Conservation (phyloP, 1,140 invertebrate species). For the Listronotus bonariensis region DNA sequence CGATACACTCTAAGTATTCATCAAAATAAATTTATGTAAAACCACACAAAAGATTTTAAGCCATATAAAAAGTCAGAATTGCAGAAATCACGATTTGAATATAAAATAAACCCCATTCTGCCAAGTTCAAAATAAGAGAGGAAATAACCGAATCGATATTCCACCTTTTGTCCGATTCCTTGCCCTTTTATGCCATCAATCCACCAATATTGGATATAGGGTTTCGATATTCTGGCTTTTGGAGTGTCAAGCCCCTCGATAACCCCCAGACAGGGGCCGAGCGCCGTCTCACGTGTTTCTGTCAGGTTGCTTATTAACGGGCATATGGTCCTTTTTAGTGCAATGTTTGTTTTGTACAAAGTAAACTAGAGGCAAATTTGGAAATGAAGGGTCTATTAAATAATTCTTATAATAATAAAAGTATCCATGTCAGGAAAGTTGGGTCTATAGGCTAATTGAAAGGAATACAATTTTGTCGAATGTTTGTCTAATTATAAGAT, state of each 20-base stretch:
- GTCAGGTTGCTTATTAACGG: constrained; percentile 17
- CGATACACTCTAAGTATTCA: no score
- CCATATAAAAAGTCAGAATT: background rate
- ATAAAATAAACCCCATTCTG: background rate
- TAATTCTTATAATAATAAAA: no score
- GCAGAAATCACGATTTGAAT: background rate
- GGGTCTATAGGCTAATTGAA: no score
- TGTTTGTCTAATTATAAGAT: no score
- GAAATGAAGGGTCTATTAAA: no score
- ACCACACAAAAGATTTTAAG: background rate
- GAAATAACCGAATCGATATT: constrained; percentile 11
- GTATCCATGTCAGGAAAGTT: no score
- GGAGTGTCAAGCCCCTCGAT: constrained; percentile 10
- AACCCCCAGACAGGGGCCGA: background rate
- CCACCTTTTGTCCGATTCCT: constrained; percentile 16
- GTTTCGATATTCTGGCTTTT: constrained; percentile 12
- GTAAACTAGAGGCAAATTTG: no score
- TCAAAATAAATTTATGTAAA: no score
- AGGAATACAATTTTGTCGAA: no score
- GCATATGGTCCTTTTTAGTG: constrained; percentile 1
- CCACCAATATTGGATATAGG: constrained; percentile 10
- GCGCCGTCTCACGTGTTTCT: constrained; percentile 19
- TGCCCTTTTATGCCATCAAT: constrained; percentile 11
- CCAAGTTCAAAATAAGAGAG: background rate
- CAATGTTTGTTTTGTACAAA: no score